Evolutionary conservation across 1,140 invertebrate species (phyloP), one percentile per base, ranked within the genome.

Genomic region (Akabosia matsudoensis): DNA sequence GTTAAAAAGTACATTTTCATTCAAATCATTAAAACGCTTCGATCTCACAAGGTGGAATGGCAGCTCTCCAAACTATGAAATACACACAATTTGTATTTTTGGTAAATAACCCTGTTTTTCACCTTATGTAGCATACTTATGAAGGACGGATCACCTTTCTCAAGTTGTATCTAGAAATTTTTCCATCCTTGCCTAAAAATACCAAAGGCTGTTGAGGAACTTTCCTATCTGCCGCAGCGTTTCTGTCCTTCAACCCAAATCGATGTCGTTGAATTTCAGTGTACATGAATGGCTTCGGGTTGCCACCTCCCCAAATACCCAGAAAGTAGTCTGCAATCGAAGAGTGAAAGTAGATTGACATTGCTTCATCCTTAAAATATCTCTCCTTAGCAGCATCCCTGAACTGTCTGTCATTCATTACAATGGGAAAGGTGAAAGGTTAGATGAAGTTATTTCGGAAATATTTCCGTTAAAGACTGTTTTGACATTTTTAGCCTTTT

Each of bases 291-390:
- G 92, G 97, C 82, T 99, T 98, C 0, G 96, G 93, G 70, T 88
- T 90, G 0, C 96, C 96, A 18, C 95, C 95, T 33, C 96, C 94
- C 95, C 95, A 97, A 77, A 94, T 96, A 1, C 97, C 97, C 18
- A 98, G 86, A 84, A 97, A 99, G 84, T 98, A 99, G 86, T 99
- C 97, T 0, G 97, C 96, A 78, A 98, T 97, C 86, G 93, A 94
- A 0, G 96, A 97, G 84, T 99, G 97, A 84, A 98, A 97, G 84
- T 97, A 97, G 83, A 92, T 92, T 0, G 95, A 92, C 90, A 97
- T 94, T 83, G 97, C 97, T 88, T 96, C 91, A 84, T 99, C 98
- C 84, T 95, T 97, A 85, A 99, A 98, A 84, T 99, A 99, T 61
- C 97, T 86, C 84, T 98, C 95, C 72, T 91, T 91, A 0, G 96